Base-by-base conservation (phyloP, 2,888 invertebrate genomes). In the Pilophorus perplexus region DNA sequence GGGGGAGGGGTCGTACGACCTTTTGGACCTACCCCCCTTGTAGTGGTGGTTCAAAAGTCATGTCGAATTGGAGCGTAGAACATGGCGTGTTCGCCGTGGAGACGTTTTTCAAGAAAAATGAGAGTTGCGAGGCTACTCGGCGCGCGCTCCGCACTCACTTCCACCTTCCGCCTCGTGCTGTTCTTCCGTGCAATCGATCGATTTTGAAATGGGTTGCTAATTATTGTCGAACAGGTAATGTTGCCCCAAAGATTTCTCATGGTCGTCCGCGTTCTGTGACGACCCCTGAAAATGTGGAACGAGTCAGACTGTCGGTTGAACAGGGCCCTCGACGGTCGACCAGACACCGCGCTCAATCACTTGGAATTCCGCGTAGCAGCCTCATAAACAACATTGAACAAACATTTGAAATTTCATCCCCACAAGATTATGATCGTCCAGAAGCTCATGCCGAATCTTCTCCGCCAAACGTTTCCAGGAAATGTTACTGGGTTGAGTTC, bases 381-480 rank as follows among this genome's bases (percentile, higher is more conserved):
- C 33, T 33, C 10, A 6, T n/a, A 33, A 33, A 33, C 8, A 10
- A 33, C 20, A 14, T 5, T 6, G 27, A 5, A 5, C n/a, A 22
- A 38, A 55, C 8, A 55, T 22, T 40, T 59, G 23, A 8, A 40
- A 16, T 59, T 59, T 12, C 59, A 38, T 22, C 59, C 38, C 2
- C 25, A 50, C 27, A 50, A 50, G 14, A 22, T 27, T 14, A 52
- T 25, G 52, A 16, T 52, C 5, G 25, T 59, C 4, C 57, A 55
- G 20, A 38, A 55, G 6, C 28, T 55, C 16, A 10, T 59, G 12
- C 14, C 25, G 38, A 57, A n/a, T n/a, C n/a, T n/a, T n/a, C n/a
- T n/a, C n/a, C n/a, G n/a, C n/a, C n/a, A n/a, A n/a, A n/a, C n/a
- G n/a, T n/a, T n/a, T n/a, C n/a, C n/a, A n/a, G n/a, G n/a, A n/a